These are phyloP conservation scores for Stigmatopora nigra DNA, from an alignment of 2,113 vertebrate genomes.

Conservation along the genomic window DNA sequence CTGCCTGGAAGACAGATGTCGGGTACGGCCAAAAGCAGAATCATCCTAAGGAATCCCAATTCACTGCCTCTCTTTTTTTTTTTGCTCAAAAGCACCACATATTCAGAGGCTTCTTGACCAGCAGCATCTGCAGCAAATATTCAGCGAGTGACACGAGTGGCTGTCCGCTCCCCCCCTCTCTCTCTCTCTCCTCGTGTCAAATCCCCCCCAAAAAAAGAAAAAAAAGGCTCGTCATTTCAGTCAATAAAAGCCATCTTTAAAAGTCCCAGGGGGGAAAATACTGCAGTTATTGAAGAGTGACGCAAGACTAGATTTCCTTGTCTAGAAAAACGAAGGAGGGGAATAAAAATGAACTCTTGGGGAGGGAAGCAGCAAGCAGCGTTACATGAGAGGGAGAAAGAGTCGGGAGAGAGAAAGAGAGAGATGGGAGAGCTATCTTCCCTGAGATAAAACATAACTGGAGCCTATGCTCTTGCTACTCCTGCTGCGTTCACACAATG, in stretches of 20 bases:
- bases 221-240: constrained; percentile 43
- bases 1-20: constrained; percentile 39
- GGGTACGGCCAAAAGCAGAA: constrained; percentile 44
- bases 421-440: constrained; percentile 33
- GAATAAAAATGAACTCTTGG: constrained; percentile 8
- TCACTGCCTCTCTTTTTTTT: constrained; percentile 28
- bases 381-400: not conserved
- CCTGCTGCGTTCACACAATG: constrained; percentile 44
- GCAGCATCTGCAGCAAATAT: constrained; percentile 47
- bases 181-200: constrained; percentile 27
- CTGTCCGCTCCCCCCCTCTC: constrained; percentile 28
- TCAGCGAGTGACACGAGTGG: constrained; percentile 40
- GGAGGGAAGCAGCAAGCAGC: constrained; percentile 7
- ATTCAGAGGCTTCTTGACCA: constrained; percentile 38
- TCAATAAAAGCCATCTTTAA: constrained; percentile 10
- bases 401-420: constrained; percentile 7
- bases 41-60: constrained; percentile 26
- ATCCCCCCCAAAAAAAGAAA: too few relatives aligned
- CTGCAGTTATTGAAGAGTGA: constrained; percentile 34
- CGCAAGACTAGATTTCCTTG: constrained; percentile 21
- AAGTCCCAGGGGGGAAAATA: not conserved
- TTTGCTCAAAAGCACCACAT: constrained; percentile 37
- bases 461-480: constrained; percentile 35
- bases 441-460: constrained; percentile 54
- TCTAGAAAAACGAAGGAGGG: constrained; percentile 4